Evolutionary conservation across 2,797 vertebrate species (phyloP).

Genomic region (Dipus sagitta): DNA sequence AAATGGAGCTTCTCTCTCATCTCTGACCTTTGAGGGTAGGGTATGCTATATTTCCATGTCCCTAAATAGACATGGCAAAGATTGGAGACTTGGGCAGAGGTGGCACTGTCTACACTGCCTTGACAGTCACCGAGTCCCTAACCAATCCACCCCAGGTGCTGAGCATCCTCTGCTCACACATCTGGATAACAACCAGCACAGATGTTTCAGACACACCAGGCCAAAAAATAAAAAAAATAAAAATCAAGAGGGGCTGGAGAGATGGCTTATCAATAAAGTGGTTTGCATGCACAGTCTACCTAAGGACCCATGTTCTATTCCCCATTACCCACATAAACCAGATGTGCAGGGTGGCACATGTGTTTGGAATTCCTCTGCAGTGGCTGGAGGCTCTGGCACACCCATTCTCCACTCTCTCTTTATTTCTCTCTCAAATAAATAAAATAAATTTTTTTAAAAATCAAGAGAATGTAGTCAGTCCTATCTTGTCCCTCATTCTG

Average conservation of each 20-base stretch:
- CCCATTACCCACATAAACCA: too few relatives aligned
- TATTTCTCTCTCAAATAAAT: too few relatives aligned
- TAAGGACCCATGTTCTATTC: too few relatives aligned
- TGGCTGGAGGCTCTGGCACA: too few relatives aligned
- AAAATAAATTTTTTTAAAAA: neutral
- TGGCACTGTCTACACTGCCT: neutral
- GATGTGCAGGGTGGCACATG: too few relatives aligned
- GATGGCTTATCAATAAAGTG: too few relatives aligned
- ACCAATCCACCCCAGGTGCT: neutral
- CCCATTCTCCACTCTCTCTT: too few relatives aligned
- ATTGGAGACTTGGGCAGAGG: neutral
- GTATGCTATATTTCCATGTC: neutral
- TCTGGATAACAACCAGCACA: neutral
- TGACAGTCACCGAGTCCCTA: neutral
- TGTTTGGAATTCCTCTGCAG: too few relatives aligned
- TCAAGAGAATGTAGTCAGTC: neutral
- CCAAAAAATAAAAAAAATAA: too few relatives aligned
- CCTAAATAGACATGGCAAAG: constrained; percentile 32
- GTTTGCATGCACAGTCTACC: too few relatives aligned
- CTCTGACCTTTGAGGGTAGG: neutral
- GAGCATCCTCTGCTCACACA: neutral
- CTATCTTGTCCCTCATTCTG: neutral
- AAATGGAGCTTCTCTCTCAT: constrained; percentile 30
- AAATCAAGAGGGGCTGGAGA: too few relatives aligned
- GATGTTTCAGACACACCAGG: neutral